Evolutionary conservation across 1,140 invertebrate genomes (phyloP).

Genomic region (Leptinotarsa lineolata): DNA sequence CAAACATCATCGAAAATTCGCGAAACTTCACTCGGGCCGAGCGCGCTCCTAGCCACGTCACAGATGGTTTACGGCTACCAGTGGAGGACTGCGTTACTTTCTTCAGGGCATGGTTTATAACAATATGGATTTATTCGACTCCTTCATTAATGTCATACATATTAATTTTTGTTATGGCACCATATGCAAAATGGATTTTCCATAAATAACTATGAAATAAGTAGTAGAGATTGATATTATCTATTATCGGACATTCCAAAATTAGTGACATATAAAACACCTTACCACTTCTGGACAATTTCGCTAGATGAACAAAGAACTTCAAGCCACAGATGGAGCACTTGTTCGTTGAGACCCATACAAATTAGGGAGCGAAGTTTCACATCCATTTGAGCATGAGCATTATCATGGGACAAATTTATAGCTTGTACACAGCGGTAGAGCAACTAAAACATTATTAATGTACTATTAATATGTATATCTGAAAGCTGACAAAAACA

Average conservation of each 20-base stretch:
- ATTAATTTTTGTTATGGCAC: neutral
- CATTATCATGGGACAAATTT: conserved; percentile 93
- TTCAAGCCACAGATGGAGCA: conserved; percentile 97
- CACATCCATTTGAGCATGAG: conserved; percentile 97
- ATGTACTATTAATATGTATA: too few relatives aligned
- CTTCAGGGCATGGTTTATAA: too few relatives aligned
- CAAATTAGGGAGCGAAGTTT: conserved; percentile 94
- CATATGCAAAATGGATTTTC: neutral
- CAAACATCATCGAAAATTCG: too few relatives aligned
- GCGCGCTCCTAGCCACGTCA: too few relatives aligned
- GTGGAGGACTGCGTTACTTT: too few relatives aligned
- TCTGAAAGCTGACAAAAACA: too few relatives aligned
- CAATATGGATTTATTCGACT: too few relatives aligned
- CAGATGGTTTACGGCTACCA: too few relatives aligned
- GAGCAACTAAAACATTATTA: conserved; percentile 66
- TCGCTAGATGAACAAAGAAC: conserved; percentile 94
- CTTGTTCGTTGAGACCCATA: conserved; percentile 94
- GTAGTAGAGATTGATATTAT: too few relatives aligned
- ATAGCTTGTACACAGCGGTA: conserved; percentile 95
- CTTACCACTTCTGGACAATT: conserved; percentile 94
- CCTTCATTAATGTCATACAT: too few relatives aligned
- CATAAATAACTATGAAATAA: neutral
- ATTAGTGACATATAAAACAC: neutral
- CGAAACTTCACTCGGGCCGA: too few relatives aligned
- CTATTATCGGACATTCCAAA: too few relatives aligned